phyloP scores from a whole-genome alignment of 2,888 invertebrate genomes.

The Drosophila eohydei region DNA sequence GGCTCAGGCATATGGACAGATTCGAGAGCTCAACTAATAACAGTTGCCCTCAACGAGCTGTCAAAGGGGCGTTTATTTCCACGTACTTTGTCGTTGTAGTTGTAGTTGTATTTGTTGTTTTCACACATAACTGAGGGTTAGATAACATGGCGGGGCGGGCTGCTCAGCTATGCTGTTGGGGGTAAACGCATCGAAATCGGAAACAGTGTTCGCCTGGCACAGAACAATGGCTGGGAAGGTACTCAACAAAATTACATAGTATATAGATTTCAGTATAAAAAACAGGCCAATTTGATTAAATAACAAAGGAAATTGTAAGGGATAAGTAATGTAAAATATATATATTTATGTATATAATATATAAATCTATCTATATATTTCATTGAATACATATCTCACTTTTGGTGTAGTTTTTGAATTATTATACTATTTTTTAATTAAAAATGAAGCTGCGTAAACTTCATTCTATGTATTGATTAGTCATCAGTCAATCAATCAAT shows the following conservation, averaged over 20 bases:
- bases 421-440: no score
- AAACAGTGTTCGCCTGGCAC: slow-evolving; percentile 70
- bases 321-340: no score
- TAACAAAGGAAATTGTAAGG: neutral
- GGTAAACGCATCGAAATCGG: slow-evolving; percentile 58
- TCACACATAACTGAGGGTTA: slow-evolving; percentile 66
- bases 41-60: slow-evolving; percentile 67
- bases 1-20: slow-evolving; percentile 53
- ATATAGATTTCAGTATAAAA: neutral
- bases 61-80: slow-evolving; percentile 61
- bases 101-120: slow-evolving; percentile 16
- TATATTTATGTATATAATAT: no score
- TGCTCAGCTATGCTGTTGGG: slow-evolving; percentile 7
- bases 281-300: neutral
- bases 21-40: slow-evolving; percentile 62
- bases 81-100: slow-evolving; percentile 16
- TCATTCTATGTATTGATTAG: no score
- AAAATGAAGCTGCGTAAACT: no score
- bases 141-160: slow-evolving; percentile 51
- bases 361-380: no score
- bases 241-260: slow-evolving; percentile 11
- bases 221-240: slow-evolving; percentile 63
- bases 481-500: no score
- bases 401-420: no score
- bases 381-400: no score